phyloP scores from a whole-genome alignment of 2,888 invertebrate genomes.

The Nezara viridula region DNA sequence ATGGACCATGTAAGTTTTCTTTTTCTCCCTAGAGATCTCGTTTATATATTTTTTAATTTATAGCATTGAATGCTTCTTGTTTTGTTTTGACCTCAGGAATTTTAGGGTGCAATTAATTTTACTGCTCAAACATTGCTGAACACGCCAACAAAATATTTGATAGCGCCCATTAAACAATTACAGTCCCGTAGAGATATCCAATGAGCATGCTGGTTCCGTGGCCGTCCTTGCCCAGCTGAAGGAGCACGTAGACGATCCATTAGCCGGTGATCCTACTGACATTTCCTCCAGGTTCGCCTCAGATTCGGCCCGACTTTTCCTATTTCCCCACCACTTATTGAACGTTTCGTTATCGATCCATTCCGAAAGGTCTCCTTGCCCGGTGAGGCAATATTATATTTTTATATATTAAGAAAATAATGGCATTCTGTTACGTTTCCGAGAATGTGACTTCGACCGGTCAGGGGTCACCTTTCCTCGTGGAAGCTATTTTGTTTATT shows the following conservation, averaged over 20 bases:
- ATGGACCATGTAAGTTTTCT: background rate
- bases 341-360: conserved; percentile 40
- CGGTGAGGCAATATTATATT: background rate
- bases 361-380: conserved; percentile 42
- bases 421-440: conserved; percentile 22
- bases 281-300: background rate
- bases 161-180: background rate
- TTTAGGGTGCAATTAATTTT: background rate
- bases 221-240: background rate
- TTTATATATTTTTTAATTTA: background rate
- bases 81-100: background rate
- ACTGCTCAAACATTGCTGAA: background rate
- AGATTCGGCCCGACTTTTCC: conserved; percentile 30
- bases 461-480: background rate
- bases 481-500: background rate
- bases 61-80: background rate
- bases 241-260: conserved; percentile 19
- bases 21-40: too few relatives aligned
- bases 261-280: background rate
- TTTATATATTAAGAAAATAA: conserved; percentile 41
- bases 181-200: background rate
- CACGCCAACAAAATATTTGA: background rate
- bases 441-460: background rate
- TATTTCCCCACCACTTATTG: conserved; percentile 42
- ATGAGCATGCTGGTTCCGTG: background rate